Conservation (phyloP, 2,797 vertebrate genomes). For the Channallabes apus region DNA sequence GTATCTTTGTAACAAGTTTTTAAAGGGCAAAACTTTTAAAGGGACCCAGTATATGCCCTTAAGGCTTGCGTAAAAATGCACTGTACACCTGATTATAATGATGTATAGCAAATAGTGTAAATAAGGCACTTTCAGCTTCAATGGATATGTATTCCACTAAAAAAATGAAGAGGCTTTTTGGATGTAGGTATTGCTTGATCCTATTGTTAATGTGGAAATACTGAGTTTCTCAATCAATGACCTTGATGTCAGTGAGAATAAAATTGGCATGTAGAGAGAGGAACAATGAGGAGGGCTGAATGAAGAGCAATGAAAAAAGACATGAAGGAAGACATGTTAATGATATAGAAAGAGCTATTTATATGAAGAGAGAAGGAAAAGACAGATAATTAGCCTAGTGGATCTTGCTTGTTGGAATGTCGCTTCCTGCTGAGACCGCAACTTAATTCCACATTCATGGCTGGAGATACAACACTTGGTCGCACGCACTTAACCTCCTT, state of each 20-base stretch:
- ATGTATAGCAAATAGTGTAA: slow-evolving; percentile 2
- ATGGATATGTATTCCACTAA: slow-evolving; percentile 50
- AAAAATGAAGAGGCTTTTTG: slow-evolving; percentile 57
- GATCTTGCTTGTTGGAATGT: slow-evolving; percentile 36
- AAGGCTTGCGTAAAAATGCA: background rate
- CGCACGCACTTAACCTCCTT: slow-evolving; percentile 26
- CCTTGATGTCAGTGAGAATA: slow-evolving; percentile 69
- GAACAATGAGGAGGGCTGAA: background rate
- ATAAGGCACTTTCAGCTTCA: slow-evolving; percentile 25
- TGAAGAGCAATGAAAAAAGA: slow-evolving; percentile 11
- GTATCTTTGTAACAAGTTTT: background rate
- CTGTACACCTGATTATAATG: background rate
- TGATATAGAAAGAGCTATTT: slow-evolving; percentile 12
- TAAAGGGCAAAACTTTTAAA: no score
- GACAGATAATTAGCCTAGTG: slow-evolving; percentile 33
- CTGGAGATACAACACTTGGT: slow-evolving; percentile 47
- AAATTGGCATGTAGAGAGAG: slow-evolving; percentile 56
- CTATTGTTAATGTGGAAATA: slow-evolving; percentile 69
- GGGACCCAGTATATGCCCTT: background rate
- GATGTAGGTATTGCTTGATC: slow-evolving; percentile 55
- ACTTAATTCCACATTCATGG: slow-evolving; percentile 56
- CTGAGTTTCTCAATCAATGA: slow-evolving; percentile 59
- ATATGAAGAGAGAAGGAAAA: slow-evolving; percentile 10
- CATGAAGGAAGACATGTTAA: slow-evolving; percentile 25
- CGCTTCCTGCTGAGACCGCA: slow-evolving; percentile 51